A percentile compares a stretch with the other conserved stretches of the same genome.
These are phyloP conservation scores for zebrafish (Danio rerio) DNA, from an alignment of 2,113 vertebrate species.

Conservation along the genomic window GRCz12tu NC_133190.1:9831001-9831500, in stretches of 20 bases:
- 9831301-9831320: too few species aligned
- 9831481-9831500: conserved; percentile 88
- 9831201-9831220: background rate
- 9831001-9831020: too few species aligned
- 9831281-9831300: too few species aligned
- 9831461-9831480: conserved; percentile 87
- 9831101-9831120: background rate
- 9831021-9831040: too few species aligned
- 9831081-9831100: too few species aligned
- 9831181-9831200: too few species aligned
- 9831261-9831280: too few species aligned
- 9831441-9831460: conserved; percentile 88
- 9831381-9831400: background rate
- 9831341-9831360: background rate
- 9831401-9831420: conserved; percentile 80
- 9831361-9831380: background rate
- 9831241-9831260: background rate
- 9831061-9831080: too few species aligned
- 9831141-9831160: too few species aligned
- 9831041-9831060: too few species aligned
- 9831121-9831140: background rate
- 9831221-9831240: background rate
- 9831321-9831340: background rate
- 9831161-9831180: too few species aligned
- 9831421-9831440: conserved; percentile 86